These are phyloP conservation scores for Plebejus anna DNA, from an alignment of 2,888 invertebrate genomes.

Conservation along the genomic window DNA sequence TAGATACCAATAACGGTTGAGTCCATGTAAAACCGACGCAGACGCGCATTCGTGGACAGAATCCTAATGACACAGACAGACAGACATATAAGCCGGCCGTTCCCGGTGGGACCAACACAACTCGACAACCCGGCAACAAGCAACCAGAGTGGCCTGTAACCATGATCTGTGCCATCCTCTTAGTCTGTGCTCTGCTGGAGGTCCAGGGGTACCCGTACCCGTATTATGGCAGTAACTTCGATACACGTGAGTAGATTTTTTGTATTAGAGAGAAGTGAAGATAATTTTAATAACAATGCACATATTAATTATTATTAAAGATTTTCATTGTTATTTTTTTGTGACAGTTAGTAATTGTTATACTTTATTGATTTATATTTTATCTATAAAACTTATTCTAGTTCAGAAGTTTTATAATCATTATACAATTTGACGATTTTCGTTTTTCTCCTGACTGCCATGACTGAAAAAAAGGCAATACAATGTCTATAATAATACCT, in stretches of 20 bases:
- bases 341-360: no score
- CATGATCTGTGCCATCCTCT: constrained; percentile 47
- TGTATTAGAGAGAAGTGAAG: no score
- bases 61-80: constrained; percentile 66
- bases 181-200: constrained; percentile 56
- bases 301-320: no score
- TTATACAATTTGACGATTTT: no score
- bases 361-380: no score
- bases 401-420: no score
- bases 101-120: constrained; percentile 49
- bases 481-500: no score
- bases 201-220: constrained; percentile 63
- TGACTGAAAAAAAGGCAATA: no score
- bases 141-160: constrained; percentile 42
- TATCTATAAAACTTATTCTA: no score
- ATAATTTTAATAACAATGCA: no score
- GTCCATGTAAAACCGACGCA: constrained; percentile 49
- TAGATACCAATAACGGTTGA: constrained; percentile 66
- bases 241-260: constrained; percentile 59
- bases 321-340: no score
- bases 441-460: no score
- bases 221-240: constrained; percentile 62
- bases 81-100: constrained; percentile 66
- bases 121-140: constrained; percentile 50
- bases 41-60: constrained; percentile 60